Evolutionary conservation across 1,140 invertebrate species (phyloP).

Genomic region (Microplitis mediator): DNA sequence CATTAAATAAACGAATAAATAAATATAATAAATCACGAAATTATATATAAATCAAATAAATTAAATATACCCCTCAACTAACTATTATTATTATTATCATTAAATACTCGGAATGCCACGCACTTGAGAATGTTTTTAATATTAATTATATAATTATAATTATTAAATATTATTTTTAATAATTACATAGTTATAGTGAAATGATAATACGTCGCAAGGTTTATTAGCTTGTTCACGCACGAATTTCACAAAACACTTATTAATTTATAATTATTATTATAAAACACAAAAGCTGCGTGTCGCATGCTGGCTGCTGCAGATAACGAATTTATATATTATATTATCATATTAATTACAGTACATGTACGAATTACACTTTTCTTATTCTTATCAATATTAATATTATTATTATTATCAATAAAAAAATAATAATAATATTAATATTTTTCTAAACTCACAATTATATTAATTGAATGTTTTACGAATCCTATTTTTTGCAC

Average conservation of each 20-base stretch:
- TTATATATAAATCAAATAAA: not conserved
- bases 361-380: constrained; percentile 22
- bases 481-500: constrained; percentile 41
- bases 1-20: not conserved
- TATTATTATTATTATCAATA: constrained; percentile 27
- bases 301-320: constrained; percentile 34
- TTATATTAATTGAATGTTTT: constrained; percentile 28
- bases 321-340: constrained; percentile 10
- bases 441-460: too few relatives aligned
- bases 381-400: constrained; percentile 30
- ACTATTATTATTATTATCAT: too few relatives aligned
- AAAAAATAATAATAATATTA: not conserved
- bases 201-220: constrained; percentile 9
- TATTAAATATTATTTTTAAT: not conserved
- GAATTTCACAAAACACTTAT: not conserved
- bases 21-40: not conserved
- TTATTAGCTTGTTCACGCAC: not conserved
- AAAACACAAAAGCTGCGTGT: constrained; percentile 27
- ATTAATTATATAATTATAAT: not conserved
- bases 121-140: constrained; percentile 3
- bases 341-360: too few relatives aligned
- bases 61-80: too few relatives aligned
- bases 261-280: not conserved
- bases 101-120: too few relatives aligned
- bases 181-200: not conserved